Percentiles rank a stretch among this genome's conserved stretches.
Conservation (phyloP, 2,797 vertebrate genomes). For the Pogonophryne albipinna region DNA sequence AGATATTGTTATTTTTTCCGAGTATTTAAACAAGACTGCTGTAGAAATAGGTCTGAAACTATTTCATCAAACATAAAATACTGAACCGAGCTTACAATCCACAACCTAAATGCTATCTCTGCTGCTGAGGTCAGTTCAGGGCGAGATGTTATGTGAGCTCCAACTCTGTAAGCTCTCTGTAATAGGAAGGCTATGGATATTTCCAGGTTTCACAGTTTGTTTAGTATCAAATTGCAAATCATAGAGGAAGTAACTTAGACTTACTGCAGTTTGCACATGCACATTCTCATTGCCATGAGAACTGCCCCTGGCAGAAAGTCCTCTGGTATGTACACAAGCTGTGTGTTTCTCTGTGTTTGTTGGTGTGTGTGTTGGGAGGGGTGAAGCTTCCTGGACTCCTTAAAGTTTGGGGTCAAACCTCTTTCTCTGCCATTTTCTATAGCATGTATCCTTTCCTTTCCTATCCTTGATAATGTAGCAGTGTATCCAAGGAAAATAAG, state of each 20-base stretch:
- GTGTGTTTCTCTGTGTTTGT: slow-evolving; percentile 17
- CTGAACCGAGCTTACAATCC: slow-evolving; percentile 12
- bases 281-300: slow-evolving; percentile 34
- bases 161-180: slow-evolving; percentile 1
- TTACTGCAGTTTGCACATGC: slow-evolving; percentile 15
- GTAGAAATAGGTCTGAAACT: background rate
- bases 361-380: background rate
- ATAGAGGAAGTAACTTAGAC: slow-evolving; percentile 2
- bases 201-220: slow-evolving; percentile 31
- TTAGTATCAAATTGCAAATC: slow-evolving; percentile 18
- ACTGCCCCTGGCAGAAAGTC: slow-evolving; percentile 4
- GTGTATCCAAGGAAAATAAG: background rate
- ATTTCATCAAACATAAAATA: slow-evolving; percentile 19
- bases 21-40: background rate
- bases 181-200: slow-evolving; percentile 29
- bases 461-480: background rate
- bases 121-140: slow-evolving; percentile 15
- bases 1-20: slow-evolving; percentile 7
- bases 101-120: slow-evolving; percentile 21
- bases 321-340: slow-evolving; percentile 4
- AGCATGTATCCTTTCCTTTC: background rate
- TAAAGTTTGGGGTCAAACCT: background rate
- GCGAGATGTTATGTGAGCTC: slow-evolving; percentile 37
- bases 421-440: background rate
- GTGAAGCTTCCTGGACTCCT: slow-evolving; percentile 20